These are phyloP conservation scores for Stomatorhinus ivindoensis DNA, from an alignment of 2,113 vertebrate species.

Conservation along the genomic window DNA sequence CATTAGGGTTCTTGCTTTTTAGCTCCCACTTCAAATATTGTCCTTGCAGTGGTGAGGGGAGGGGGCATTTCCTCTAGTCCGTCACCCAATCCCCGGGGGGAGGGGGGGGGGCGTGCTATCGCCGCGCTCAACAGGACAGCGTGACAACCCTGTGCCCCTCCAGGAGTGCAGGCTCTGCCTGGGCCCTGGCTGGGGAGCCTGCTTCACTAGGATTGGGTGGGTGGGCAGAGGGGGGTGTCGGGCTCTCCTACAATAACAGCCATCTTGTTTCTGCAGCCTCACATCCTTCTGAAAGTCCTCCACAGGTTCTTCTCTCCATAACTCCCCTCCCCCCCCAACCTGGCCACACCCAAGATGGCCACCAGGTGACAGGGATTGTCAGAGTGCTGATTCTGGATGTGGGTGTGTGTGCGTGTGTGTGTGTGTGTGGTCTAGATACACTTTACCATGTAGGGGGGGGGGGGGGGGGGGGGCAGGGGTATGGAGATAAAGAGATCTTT, in stretches of 20 bases:
- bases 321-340: not conserved
- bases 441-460: too few relatives aligned
- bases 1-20: slow-evolving; percentile 34
- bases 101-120: slow-evolving; percentile 25
- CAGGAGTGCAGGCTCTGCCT: not conserved
- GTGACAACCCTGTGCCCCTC: not conserved
- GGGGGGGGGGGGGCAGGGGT: not conserved
- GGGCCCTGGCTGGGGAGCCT: not conserved
- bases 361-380: slow-evolving; percentile 39
- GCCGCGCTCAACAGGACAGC: not conserved
- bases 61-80: slow-evolving; percentile 27
- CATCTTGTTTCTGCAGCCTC: not conserved
- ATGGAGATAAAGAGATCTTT: slow-evolving; percentile 40
- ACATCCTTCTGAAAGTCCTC: slow-evolving; percentile 32
- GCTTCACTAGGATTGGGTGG: not conserved
- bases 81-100: not conserved
- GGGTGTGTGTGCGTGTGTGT: not conserved
- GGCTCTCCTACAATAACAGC: not conserved
- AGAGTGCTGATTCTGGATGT: slow-evolving; percentile 20
- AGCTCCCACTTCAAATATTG: slow-evolving; percentile 22
- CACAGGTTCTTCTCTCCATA: slow-evolving; percentile 11
- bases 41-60: slow-evolving; percentile 21
- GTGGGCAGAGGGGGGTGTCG: not conserved
- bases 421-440: too few relatives aligned
- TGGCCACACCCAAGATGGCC: slow-evolving; percentile 27